Percentiles rank a stretch among this genome's conserved stretches.
Conservation (phyloP, 1,140 invertebrate genomes). For the Rhynchophorus ferrugineus region DNA sequence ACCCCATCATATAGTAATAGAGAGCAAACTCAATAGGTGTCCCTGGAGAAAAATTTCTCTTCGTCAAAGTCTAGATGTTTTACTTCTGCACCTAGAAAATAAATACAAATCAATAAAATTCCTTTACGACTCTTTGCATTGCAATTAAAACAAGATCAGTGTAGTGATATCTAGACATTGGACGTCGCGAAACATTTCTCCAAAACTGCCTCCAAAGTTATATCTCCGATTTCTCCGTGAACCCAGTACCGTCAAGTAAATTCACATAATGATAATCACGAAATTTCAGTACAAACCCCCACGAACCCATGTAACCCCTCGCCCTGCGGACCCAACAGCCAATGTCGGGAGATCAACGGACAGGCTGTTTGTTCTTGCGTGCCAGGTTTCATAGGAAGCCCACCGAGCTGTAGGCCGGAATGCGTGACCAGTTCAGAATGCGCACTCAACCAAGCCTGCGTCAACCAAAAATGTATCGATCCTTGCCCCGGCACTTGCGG, state of each 20-base stretch:
- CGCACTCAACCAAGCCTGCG: slow-evolving; percentile 53
- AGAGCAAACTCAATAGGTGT: too few relatives aligned
- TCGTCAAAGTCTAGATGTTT: too few relatives aligned
- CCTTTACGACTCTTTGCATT: background rate
- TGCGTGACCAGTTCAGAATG: slow-evolving; percentile 60
- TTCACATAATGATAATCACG: background rate
- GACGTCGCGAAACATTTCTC: too few relatives aligned
- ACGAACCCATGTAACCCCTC: slow-evolving; percentile 58
- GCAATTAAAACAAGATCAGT: too few relatives aligned
- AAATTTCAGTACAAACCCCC: slow-evolving; percentile 22
- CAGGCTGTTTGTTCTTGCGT: slow-evolving; percentile 61
- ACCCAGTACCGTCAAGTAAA: background rate
- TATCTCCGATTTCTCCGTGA: background rate
- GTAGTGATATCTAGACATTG: too few relatives aligned
- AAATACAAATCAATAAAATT: background rate
- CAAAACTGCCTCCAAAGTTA: too few relatives aligned
- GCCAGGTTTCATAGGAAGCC: slow-evolving; percentile 52
- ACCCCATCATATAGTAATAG: slow-evolving; percentile 10
- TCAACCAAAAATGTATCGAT: slow-evolving; percentile 57
- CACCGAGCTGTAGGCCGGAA: slow-evolving; percentile 58
- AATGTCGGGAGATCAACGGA: slow-evolving; percentile 57
- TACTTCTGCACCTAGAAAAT: too few relatives aligned
- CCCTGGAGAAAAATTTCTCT: too few relatives aligned
- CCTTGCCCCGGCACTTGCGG: slow-evolving; percentile 65
- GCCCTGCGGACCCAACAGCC: slow-evolving; percentile 65